Conservation (phyloP, 2,888 invertebrate genomes). For the Fragum sueziense region DNA sequence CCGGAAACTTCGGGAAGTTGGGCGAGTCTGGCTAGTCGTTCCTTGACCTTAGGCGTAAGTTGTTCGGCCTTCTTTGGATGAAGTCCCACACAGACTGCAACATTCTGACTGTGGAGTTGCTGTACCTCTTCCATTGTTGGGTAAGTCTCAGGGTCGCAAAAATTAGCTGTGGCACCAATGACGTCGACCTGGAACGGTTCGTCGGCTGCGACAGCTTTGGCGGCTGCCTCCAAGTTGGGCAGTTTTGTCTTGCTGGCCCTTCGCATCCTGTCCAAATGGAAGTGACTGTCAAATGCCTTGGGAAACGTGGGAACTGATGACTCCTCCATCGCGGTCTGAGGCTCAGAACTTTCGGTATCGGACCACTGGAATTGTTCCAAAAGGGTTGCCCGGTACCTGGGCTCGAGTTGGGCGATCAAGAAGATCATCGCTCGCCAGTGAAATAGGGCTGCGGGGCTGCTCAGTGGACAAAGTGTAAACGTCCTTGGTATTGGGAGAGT, state of each 20-base stretch:
- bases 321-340: neutral
- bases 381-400: neutral
- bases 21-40: too few species aligned
- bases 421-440: neutral
- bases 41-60: neutral
- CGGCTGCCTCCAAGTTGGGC: neutral
- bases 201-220: neutral
- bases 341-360: neutral
- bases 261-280: neutral
- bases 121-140: neutral
- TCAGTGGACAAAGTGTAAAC: neutral
- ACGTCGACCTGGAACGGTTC: neutral
- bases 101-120: too few species aligned
- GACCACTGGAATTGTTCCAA: neutral
- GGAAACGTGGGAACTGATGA: neutral
- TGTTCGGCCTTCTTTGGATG: neutral
- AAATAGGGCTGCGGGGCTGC: conserved; percentile 6
- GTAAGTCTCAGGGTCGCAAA: neutral
- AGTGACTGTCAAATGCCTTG: conserved; percentile 1
- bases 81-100: too few species aligned
- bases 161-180: neutral
- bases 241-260: neutral
- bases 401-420: conserved; percentile 3
- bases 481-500: neutral
- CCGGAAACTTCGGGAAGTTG: too few species aligned